Evolutionary conservation across 2,113 vertebrate genomes (phyloP), one percentile per base, ranked within the genome.

Genomic region (Apteryx mantelli): DNA sequence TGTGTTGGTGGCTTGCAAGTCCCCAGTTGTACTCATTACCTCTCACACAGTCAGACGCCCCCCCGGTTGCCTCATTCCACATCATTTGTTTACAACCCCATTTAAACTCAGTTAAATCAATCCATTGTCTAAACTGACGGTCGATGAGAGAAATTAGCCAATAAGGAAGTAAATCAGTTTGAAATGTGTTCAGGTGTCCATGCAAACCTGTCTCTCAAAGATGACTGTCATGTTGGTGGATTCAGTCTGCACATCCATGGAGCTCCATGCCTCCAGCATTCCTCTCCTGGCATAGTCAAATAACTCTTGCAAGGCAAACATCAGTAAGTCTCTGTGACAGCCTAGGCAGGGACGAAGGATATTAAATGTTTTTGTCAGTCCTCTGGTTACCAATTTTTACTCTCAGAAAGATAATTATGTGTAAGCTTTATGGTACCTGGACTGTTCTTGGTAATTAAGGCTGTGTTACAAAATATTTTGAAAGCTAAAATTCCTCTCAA

Each of bases 361-460:
- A 8, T 38, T 97, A 93, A 97, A 88, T 82, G 79, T 85, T 90
- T 88, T 91, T 96, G 91, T 94, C 93, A 95, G 82, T 73, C 95
- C 93, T 95, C 52, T 90, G 93, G 61, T 92, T 94, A 79, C 17
- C 78, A 1, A 0, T 56, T 52, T 60, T 96, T 82, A 95, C 36
- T 21, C 80, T 97, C 88, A 96, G 64, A 93, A 93, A 79, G 22
- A 55, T 93, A 90, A 76, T 2, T 89, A 42, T 73, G 42, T 71
- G 69, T 84, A 78, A 96, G 56, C 17, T 86, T 36, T 69, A 28
- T 44, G 46, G 40, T n/a, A 75, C 58, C 24, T 69, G 68, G 28
- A 38, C 42, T 32, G 14, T 2, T 55, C n/a, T 58, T 61, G 66
- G 44, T 30, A 82, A 69, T 8, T 26, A 52, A 75, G n/a, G 10